Percentiles rank a stretch among this genome's conserved stretches.
Evolutionary conservation across 2,113 vertebrate species (phyloP).

Genomic region (Malurus alboscapulatus): DNA sequence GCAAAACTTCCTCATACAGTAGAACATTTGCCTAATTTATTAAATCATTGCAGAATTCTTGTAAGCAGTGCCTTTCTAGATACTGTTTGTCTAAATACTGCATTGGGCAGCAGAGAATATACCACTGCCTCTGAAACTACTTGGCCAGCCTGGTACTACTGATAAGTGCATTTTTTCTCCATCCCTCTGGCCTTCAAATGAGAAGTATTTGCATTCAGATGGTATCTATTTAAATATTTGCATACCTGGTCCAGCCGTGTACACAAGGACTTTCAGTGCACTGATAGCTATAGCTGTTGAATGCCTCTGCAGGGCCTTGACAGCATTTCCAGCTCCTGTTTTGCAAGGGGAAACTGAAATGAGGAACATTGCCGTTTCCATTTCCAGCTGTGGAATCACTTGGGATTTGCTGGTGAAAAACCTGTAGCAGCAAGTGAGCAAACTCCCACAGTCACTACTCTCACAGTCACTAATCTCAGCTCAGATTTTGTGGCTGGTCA

Average conservation of each 20-base stretch:
- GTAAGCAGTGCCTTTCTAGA: not conserved
- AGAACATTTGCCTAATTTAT: not conserved
- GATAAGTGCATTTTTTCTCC: slow-evolving; percentile 4
- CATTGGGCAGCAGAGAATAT: not conserved
- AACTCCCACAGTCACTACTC: not conserved
- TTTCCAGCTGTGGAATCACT: not conserved
- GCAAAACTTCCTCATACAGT: slow-evolving; percentile 1
- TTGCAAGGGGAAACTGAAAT: not conserved
- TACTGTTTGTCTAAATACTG: not conserved
- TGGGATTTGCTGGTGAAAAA: not conserved
- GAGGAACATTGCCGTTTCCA: not conserved
- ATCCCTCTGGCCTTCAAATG: not conserved
- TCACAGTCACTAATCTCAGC: too few relatives aligned
- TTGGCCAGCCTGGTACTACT: not conserved
- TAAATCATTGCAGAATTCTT: not conserved
- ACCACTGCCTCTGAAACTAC: not conserved
- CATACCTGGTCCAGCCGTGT: not conserved
- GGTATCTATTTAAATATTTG: slow-evolving; percentile 43
- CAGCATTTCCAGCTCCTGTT: not conserved
- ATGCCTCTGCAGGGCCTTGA: not conserved
- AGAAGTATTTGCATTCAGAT: slow-evolving; percentile 31
- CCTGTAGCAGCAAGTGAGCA: not conserved
- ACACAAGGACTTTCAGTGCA: not conserved
- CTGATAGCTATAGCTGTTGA: not conserved
- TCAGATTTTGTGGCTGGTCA: not conserved